Conservation (phyloP, 2,888 invertebrate species). For the Troides oblongomaculatus region DNA sequence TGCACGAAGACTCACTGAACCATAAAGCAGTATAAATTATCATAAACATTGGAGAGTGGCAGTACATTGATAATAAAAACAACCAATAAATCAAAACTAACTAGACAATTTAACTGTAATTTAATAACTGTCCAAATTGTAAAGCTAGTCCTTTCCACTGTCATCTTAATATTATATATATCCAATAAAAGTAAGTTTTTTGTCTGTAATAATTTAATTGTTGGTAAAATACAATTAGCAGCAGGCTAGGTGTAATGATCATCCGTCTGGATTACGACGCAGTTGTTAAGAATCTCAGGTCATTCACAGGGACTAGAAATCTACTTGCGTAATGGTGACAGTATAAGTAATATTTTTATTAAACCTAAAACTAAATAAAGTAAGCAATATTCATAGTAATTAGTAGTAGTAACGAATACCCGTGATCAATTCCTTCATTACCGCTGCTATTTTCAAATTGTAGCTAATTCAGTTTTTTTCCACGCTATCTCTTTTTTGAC, state of each 20-base stretch:
- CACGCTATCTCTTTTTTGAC: conserved; percentile 2
- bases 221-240: background rate
- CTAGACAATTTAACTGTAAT: no score
- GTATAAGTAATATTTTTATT: background rate
- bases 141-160: no score
- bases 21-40: background rate
- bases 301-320: background rate
- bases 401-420: background rate
- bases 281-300: background rate
- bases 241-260: background rate
- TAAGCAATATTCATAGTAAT: background rate
- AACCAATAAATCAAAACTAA: background rate
- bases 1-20: background rate
- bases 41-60: background rate
- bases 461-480: background rate
- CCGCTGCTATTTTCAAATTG: background rate
- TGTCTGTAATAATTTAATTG: no score
- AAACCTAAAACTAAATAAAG: background rate
- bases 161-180: no score
- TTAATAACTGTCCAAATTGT: no score
- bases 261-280: background rate
- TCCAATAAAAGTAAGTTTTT: no score
- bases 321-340: background rate
- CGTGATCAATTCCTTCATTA: background rate
- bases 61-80: background rate